Base-by-base conservation (phyloP, 1,140 invertebrate species). In the Protaetia brevitarsis region DNA sequence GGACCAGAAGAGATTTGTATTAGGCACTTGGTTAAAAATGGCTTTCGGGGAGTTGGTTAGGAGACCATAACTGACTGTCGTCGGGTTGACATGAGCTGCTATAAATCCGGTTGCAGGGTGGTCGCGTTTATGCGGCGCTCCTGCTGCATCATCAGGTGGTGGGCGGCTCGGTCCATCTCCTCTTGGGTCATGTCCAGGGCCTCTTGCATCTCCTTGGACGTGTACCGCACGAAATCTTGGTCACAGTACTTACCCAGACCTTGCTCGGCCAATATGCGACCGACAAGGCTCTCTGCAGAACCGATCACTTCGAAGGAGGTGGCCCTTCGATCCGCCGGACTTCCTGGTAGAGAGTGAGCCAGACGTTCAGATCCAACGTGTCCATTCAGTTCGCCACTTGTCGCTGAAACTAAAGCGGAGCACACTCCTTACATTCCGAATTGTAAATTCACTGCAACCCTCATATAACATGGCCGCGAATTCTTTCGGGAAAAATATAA, bases 101-200 rank as follows among this genome's bases (percentile, higher is more conserved):
- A 77, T 78, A 76, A 77, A 26, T 73, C 70, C 45, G 71, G 73
- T 51, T 74, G 72, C 30, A 71, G 67, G 41, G 64, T 60, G 57
- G 66, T 64, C n/a, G 30, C 57, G 21, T 67, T 73, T 19, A 75
- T 67, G 26, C 77, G 75, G 29, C 82, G 79, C 59, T 84, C 79
- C 71, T 86, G 84, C 66, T 87, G 83, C 3, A 92, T 74, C n/a
- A n/a, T n/a, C 21, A 93, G 78, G 61, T 87, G 84, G 72, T 92
- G 89, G 10, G 91, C 91, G 21, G 91, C 91, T 69, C 87, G 85
- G 75, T 98, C 94, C 91, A 97, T 95, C 78, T 98, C 94, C 79
- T 97, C 95, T 71, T 89, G 86, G 3, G 95, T 97, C 93, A 98
- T 95, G 72, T 97, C 92, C 63, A 96, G 82, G 1, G 95, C 95